Conservation (phyloP, 2,888 invertebrate genomes). For the Euzophera pinguis region DNA sequence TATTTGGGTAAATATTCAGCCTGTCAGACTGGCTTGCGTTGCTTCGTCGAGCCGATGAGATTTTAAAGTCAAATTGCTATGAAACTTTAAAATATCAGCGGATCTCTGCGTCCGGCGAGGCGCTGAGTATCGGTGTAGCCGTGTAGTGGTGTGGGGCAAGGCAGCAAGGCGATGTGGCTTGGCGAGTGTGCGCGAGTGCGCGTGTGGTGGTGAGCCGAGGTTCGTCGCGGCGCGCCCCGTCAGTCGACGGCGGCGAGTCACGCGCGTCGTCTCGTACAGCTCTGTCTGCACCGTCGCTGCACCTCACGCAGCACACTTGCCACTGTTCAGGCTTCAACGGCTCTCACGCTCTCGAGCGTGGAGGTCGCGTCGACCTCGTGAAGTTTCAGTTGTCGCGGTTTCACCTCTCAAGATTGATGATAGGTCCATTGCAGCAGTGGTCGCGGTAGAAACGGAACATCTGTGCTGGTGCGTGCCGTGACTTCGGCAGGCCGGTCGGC, state of each 20-base stretch:
- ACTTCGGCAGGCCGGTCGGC: conserved; percentile 58
- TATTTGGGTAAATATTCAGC: conserved; percentile 63
- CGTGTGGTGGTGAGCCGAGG: conserved; percentile 64
- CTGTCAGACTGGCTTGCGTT: conserved; percentile 45
- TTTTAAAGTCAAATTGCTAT: conserved; percentile 77
- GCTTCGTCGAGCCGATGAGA: conserved; percentile 52
- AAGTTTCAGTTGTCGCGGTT: conserved; percentile 54
- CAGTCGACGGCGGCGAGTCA: conserved; percentile 77
- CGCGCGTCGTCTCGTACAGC: conserved; percentile 71
- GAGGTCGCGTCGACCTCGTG: conserved; percentile 62
- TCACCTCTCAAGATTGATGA: conserved; percentile 40
- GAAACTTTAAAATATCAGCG: conserved; percentile 69
- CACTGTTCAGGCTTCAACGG: conserved; percentile 61
- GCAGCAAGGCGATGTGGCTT: conserved; percentile 31
- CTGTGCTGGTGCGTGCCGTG: conserved; percentile 55
- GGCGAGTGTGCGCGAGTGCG: conserved; percentile 62
- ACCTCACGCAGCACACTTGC: conserved; percentile 60
- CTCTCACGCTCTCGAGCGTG: conserved; percentile 72
- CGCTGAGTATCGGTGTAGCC: conserved; percentile 38
- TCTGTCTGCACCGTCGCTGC: conserved; percentile 51
- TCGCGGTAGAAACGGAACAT: conserved; percentile 49
- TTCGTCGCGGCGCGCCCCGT: conserved; percentile 72
- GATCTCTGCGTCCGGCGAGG: conserved; percentile 47
- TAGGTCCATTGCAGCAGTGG: conserved; percentile 47
- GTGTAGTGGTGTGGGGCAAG: conserved; percentile 27